Conservation (phyloP, 2,797 vertebrate genomes). For the Momotus momota region DNA sequence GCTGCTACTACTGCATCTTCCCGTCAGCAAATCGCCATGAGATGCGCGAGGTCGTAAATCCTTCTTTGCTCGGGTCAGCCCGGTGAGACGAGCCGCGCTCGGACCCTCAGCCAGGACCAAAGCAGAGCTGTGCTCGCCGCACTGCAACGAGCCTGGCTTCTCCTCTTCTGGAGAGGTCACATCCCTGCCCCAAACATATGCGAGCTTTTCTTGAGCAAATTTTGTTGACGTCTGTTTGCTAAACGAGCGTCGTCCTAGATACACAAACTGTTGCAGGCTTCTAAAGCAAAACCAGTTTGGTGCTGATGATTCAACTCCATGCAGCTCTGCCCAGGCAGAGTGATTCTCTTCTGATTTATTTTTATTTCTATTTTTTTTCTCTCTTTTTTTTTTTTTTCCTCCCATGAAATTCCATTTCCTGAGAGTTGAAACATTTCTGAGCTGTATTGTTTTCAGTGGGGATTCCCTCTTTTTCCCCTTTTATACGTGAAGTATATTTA, state of each 20-base stretch:
- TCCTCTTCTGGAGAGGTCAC: neutral
- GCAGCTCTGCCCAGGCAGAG: neutral
- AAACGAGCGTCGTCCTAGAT: neutral
- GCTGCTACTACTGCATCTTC: neutral
- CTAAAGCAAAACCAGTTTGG: slow-evolving; percentile 41
- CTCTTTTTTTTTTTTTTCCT: rapidly evolving
- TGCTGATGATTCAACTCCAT: slow-evolving; percentile 42
- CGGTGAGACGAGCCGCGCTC: rapidly evolving
- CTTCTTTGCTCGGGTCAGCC: neutral
- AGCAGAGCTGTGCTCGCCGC: rapidly evolving
- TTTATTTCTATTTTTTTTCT: neutral
- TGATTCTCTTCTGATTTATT: neutral
- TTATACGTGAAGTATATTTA: rapidly evolving
- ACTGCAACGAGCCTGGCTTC: neutral
- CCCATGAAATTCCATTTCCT: neutral
- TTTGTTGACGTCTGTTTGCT: slow-evolving; percentile 54
- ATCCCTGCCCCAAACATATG: slow-evolving; percentile 23
- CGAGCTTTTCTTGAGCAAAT: neutral
- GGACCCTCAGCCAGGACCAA: neutral
- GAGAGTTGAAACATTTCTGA: neutral
- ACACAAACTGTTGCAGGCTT: slow-evolving; percentile 41
- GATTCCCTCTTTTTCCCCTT: neutral
- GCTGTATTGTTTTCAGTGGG: neutral
- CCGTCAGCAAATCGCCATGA: rapidly evolving
- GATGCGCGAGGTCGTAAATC: neutral